Percentiles rank a stretch among this genome's conserved stretches.
Evolutionary conservation across 1,140 invertebrate species (phyloP).

Genomic region (Scaptomyza graminum): DNA sequence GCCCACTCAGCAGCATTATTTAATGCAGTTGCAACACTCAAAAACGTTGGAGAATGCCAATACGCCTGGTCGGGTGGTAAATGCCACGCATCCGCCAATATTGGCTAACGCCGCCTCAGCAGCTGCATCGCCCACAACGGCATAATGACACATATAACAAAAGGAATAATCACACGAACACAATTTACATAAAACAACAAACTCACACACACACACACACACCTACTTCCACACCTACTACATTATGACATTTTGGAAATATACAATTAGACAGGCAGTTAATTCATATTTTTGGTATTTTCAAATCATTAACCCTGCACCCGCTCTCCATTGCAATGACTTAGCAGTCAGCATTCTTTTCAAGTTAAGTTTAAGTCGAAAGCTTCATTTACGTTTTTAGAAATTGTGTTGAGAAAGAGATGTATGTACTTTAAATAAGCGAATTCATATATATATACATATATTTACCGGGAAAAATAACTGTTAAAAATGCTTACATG

Average conservation of each 20-base stretch:
- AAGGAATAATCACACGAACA: constrained; percentile 17
- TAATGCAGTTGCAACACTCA: constrained; percentile 88
- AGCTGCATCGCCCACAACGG: constrained; percentile 75
- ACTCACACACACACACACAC: constrained; percentile 30
- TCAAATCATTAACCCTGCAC: constrained; percentile 41
- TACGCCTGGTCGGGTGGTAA: constrained; percentile 62
- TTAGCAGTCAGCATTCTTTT: constrained; percentile 44
- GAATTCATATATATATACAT: constrained; percentile 10
- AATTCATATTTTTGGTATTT: constrained; percentile 59
- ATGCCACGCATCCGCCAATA: constrained; percentile 74
- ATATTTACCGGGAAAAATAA: constrained; percentile 32
- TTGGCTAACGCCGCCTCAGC: constrained; percentile 65
- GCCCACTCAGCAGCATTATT: constrained; percentile 94
- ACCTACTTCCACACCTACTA: constrained; percentile 9
- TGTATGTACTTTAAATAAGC: constrained; percentile 59
- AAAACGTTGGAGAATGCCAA: constrained; percentile 82
- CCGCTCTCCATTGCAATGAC: constrained; percentile 28
- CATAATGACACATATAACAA: constrained; percentile 58
- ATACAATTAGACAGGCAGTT: constrained; percentile 79
- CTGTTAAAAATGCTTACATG: constrained; percentile 37
- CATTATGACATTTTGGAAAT: constrained; percentile 74
- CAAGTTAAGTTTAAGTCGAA: constrained; percentile 66
- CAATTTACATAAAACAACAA: constrained; percentile 32
- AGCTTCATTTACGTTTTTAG: constrained; percentile 70
- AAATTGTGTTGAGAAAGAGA: constrained; percentile 63